Percentiles rank a stretch among this genome's conserved stretches.
Evolutionary conservation across 2,888 invertebrate species (phyloP).

Genomic region (Hanleya hanleyi): DNA sequence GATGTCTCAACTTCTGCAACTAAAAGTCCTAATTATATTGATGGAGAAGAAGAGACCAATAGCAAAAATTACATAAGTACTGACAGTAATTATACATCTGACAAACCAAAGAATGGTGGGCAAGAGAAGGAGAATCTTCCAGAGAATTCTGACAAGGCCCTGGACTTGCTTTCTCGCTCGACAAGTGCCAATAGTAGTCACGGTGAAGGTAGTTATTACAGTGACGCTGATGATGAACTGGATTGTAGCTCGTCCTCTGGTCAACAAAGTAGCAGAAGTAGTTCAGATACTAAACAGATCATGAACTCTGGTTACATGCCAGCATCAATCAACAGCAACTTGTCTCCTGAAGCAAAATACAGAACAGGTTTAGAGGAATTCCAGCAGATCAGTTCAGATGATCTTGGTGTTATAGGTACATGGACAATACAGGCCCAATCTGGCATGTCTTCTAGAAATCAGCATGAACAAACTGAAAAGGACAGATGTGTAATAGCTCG

Average conservation of each 20-base stretch:
- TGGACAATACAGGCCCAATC: too few species aligned
- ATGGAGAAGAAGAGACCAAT: background rate
- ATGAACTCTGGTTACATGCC: too few species aligned
- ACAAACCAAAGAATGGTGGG: background rate
- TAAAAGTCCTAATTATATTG: background rate
- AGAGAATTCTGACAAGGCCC: background rate
- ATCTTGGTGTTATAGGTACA: too few species aligned
- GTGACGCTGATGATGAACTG: slow-evolving; percentile 58
- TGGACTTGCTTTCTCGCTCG: background rate
- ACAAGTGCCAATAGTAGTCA: slow-evolving; percentile 36
- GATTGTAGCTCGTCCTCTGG: slow-evolving; percentile 32
- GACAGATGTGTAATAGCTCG: too few species aligned
- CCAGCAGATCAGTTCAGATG: too few species aligned
- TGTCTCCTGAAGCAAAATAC: too few species aligned
- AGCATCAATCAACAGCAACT: too few species aligned
- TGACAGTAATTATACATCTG: background rate
- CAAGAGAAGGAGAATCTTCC: background rate
- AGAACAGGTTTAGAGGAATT: too few species aligned
- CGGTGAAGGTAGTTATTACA: slow-evolving; percentile 40
- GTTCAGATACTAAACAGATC: too few species aligned
- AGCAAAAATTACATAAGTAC: background rate
- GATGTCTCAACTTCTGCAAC: background rate
- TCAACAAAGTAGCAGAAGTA: too few species aligned
- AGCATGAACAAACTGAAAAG: too few species aligned
- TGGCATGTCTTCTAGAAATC: too few species aligned